Base-by-base conservation (phyloP, 2,113 vertebrate genomes). In the Melanerpes aurifrons region DNA sequence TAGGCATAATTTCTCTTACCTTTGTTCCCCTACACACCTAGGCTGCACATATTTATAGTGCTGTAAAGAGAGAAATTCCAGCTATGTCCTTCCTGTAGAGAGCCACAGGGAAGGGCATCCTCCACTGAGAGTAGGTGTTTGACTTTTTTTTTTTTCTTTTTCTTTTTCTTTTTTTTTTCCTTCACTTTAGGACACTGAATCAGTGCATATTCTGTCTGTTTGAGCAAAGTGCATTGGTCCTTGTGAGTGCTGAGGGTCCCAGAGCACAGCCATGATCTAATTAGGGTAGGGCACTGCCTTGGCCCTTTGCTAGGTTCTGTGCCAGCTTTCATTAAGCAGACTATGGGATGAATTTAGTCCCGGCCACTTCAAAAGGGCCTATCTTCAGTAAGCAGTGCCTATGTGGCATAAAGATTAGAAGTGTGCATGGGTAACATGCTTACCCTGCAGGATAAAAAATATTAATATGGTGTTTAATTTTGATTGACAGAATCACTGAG, bases 401-500 rank as follows among this genome's bases (percentile, higher is more conserved):
- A 1, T 18, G 7, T 66, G 14, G 6, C 3, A 1, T 64, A 66
- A 87, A 10, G 29, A 64, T 87, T 56, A 67, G 32, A 64, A 67
- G 15, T 21, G 8, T 87, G 31, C 85, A 70, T 40, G 15, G 10
- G 31, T 15, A 67, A 15, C 0, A 1, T 53, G 25, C 19, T 81
- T 70, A 87, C 19, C n/a, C 47, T 73, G 15, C 43, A 68, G 32
- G 10, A 66, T 37, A 12, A 66, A 75, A 82, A 63, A 14, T 50
- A 10, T 6, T 86, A 61, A 71, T 40, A 14, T 1, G 8, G 7
- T 50, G 12, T 80, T 73, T 12, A 12, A 82, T 89, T 94, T 90
- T 82, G 15, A 57, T 93, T 95, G 31, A 56, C 78, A 98, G 98
- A 98, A 83, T 96, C 92, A 53, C 97, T 99, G 72, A 97, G 53